A percentile compares a stretch with the other conserved stretches of the same genome.
Evolutionary conservation across 2,113 vertebrate species (phyloP).

Genomic region (Pterocles gutturalis): DNA sequence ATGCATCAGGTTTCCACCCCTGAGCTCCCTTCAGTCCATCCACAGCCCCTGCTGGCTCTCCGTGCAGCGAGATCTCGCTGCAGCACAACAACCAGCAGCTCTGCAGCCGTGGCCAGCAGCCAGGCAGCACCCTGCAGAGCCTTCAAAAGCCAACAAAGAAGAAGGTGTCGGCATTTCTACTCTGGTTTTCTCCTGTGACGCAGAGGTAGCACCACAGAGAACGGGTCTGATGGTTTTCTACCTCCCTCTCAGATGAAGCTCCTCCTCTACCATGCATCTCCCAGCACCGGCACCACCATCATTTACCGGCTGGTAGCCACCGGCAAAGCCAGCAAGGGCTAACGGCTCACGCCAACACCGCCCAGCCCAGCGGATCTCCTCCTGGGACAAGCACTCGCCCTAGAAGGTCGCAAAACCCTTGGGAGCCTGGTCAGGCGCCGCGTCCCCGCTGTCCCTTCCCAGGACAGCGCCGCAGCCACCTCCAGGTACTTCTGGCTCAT

Average conservation of each 20-base stretch:
- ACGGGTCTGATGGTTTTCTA: not conserved
- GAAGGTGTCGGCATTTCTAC: not conserved
- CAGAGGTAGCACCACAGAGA: not conserved
- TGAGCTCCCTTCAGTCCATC: not conserved
- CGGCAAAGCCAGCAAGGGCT: not conserved
- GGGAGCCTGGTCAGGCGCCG: not conserved
- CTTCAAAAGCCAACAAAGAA: not conserved
- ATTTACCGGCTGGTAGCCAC: not conserved
- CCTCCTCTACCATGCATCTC: not conserved
- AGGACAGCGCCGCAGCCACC: accelerated
- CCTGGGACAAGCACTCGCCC: not conserved
- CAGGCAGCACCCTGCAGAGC: not conserved
- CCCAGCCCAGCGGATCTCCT: not conserved
- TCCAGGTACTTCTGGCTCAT: not conserved
- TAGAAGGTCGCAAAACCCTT: not conserved
- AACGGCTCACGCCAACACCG: not conserved
- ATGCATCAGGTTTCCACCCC: not conserved
- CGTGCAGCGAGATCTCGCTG: not conserved
- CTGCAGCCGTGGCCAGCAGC: not conserved
- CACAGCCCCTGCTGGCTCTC: not conserved
- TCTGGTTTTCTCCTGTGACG: not conserved
- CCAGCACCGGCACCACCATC: not conserved
- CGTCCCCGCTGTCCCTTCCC: not conserved
- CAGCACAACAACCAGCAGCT: not conserved
- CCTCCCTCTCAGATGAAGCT: not conserved